Conservation (phyloP, 2,113 vertebrate species). For the Corydoras maculifer region DNA sequence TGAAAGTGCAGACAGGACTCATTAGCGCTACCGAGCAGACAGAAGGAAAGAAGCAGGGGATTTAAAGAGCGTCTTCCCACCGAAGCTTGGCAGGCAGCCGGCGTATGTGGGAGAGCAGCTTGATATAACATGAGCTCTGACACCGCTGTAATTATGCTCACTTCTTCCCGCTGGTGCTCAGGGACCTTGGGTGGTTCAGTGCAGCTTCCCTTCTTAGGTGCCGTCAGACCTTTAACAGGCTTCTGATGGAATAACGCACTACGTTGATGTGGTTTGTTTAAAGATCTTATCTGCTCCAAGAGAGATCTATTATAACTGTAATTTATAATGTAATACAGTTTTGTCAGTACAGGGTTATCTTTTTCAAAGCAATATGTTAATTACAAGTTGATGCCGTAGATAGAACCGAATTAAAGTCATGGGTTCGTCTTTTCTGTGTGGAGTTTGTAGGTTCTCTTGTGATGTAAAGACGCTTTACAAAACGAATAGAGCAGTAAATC, state of each 20-base stretch:
- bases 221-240: background rate
- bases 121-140: constrained; percentile 24
- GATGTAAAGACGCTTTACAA: too few species aligned
- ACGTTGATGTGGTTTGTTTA: constrained; percentile 14
- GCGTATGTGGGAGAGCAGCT: background rate
- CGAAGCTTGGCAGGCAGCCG: constrained; percentile 28
- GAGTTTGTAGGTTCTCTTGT: too few species aligned
- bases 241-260: background rate
- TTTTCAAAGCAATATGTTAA: too few species aligned
- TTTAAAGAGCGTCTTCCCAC: constrained; percentile 34
- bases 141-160: constrained; percentile 10
- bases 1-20: constrained; percentile 30
- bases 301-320: background rate
- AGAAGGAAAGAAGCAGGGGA: constrained; percentile 1
- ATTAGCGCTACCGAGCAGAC: constrained; percentile 14
- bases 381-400: too few species aligned
- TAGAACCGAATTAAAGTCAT: too few species aligned
- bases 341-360: too few species aligned
- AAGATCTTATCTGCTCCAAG: background rate
- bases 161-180: background rate
- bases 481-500: too few species aligned
- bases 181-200: background rate
- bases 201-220: background rate
- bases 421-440: too few species aligned
- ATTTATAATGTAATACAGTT: too few species aligned